Conservation (phyloP, 2,888 invertebrate species). For the Liopterus haemorrhoidalis region DNA sequence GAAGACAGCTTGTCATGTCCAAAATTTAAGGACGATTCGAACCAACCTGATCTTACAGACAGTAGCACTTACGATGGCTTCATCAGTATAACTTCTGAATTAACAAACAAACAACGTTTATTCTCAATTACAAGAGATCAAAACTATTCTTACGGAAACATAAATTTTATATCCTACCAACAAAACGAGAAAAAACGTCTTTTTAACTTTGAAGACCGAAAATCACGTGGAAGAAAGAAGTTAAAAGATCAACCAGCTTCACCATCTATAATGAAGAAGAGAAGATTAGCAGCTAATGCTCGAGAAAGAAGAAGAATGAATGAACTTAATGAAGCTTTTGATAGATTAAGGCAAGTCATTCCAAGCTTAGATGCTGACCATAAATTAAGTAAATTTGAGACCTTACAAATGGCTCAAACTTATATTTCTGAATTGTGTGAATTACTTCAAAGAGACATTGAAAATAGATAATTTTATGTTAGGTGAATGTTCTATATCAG, state of each 20-base stretch:
- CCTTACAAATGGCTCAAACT: slow-evolving; percentile 72
- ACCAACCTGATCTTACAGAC: slow-evolving; percentile 10
- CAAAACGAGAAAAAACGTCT: too few species aligned
- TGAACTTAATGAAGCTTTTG: slow-evolving; percentile 70
- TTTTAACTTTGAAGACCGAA: slow-evolving; percentile 13
- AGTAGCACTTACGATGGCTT: slow-evolving; percentile 40
- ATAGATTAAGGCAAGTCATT: slow-evolving; percentile 63
- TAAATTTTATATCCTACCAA: slow-evolving; percentile 37
- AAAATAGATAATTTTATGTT: too few species aligned
- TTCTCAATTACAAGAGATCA: slow-evolving; percentile 36
- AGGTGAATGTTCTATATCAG: too few species aligned
- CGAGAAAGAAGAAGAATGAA: slow-evolving; percentile 69
- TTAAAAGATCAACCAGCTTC: slow-evolving; percentile 44
- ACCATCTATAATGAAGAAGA: slow-evolving; percentile 53
- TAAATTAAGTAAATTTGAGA: slow-evolving; percentile 71
- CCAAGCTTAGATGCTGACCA: slow-evolving; percentile 65
- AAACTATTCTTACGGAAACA: slow-evolving; percentile 34
- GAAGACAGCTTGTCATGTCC: slow-evolving; percentile 13
- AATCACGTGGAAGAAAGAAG: slow-evolving; percentile 20
- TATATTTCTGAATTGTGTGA: slow-evolving; percentile 66
- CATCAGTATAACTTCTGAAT: slow-evolving; percentile 36
- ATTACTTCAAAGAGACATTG: slow-evolving; percentile 48
- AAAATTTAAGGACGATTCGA: slow-evolving; percentile 9
- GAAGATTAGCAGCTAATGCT: slow-evolving; percentile 68
- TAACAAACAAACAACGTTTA: too few species aligned